Conservation (phyloP, 2,888 invertebrate genomes). For the Pristionchus maxplancki region DNA sequence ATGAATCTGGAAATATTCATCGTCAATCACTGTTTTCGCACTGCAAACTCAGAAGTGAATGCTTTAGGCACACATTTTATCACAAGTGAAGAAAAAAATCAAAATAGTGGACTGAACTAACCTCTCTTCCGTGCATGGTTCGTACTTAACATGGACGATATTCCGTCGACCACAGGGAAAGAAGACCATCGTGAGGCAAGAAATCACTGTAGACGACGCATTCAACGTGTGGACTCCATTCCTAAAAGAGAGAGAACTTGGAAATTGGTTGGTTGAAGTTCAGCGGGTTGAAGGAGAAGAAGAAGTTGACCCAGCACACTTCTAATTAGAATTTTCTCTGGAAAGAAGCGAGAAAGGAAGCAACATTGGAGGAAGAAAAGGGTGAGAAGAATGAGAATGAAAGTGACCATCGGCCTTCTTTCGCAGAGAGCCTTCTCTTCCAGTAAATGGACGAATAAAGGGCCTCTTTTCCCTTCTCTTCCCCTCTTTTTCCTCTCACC, state of each 20-base stretch:
- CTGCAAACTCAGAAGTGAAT: neutral
- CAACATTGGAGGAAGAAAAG: neutral
- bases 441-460: constrained; percentile 38
- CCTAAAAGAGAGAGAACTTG: neutral
- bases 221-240: neutral
- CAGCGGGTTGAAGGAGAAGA: neutral
- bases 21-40: neutral
- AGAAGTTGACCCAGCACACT: neutral
- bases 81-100: neutral
- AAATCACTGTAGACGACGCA: neutral
- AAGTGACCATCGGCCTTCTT: neutral
- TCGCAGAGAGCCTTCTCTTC: neutral
- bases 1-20: constrained; percentile 5
- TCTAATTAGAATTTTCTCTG: neutral
- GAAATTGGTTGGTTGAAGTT: neutral
- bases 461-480: neutral
- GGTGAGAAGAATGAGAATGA: neutral
- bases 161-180: neutral
- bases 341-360: neutral
- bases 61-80: too few relatives aligned
- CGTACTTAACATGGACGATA: constrained; percentile 17
- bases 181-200: neutral
- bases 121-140: constrained; percentile 5
- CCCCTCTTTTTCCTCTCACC: neutral
- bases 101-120: neutral